Evolutionary conservation across 2,888 invertebrate genomes (phyloP).

Genomic region (Lydus trimaculatus): DNA sequence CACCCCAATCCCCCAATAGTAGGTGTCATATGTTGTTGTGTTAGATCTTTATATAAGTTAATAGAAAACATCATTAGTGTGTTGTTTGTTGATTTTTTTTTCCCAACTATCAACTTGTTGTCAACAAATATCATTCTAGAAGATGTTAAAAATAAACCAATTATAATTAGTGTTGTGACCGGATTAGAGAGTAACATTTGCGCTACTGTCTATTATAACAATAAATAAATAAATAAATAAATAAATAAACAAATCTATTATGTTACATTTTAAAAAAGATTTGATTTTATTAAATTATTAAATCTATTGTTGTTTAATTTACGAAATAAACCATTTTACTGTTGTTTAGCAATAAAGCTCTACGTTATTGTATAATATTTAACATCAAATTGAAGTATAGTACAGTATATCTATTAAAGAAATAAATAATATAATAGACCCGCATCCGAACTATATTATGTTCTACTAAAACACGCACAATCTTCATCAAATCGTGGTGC

Average conservation of each 20-base stretch:
- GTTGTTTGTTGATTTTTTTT: not conserved
- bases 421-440: conserved; percentile 48
- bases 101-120: conserved; percentile 3
- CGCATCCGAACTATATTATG: conserved; percentile 43
- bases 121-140: not conserved
- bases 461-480: conserved; percentile 26
- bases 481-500: conserved; percentile 26
- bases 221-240: not conserved
- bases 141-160: not conserved
- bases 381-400: conserved; percentile 44
- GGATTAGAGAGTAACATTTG: not conserved
- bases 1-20: conserved; percentile 22
- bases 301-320: conserved; percentile 6
- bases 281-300: not conserved
- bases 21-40: conserved; percentile 24
- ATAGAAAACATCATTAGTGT: conserved; percentile 7
- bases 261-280: not conserved
- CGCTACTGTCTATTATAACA: not conserved
- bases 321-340: not conserved
- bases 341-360: conserved; percentile 1
- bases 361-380: conserved; percentile 35
- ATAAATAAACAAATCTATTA: not conserved
- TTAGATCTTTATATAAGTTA: not conserved
- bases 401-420: conserved; percentile 46
- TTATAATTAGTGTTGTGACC: not conserved